These are phyloP conservation scores for Austrofundulus limnaeus DNA, from an alignment of 2,113 vertebrate species.

Conservation along the genomic window DNA sequence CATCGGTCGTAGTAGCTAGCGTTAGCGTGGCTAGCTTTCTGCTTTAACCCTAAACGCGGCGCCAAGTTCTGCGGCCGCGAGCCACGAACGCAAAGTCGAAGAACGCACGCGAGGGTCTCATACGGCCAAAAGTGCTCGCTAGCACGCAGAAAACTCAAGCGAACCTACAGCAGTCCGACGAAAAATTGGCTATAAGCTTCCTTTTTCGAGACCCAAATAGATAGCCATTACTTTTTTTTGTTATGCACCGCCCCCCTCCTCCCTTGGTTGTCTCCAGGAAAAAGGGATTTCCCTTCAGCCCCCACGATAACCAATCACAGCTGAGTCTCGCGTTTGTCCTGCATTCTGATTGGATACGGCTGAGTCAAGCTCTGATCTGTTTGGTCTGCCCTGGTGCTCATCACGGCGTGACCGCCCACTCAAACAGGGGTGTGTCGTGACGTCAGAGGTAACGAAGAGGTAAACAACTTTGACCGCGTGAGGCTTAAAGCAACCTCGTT, in stretches of 20 bases:
- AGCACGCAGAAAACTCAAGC: conserved; percentile 32
- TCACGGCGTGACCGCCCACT: conserved; percentile 50
- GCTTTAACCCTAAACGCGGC: conserved; percentile 66
- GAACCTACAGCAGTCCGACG: conserved; percentile 43
- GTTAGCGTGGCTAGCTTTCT: conserved; percentile 68
- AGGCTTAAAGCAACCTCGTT: conserved; percentile 76
- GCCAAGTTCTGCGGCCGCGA: conserved; percentile 49
- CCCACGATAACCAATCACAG: conserved; percentile 67
- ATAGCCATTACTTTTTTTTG: conserved; percentile 78
- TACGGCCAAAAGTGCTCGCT: background rate
- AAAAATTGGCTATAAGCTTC: conserved; percentile 57
- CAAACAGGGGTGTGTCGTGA: conserved; percentile 84
- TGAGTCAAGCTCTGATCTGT: conserved; percentile 6
- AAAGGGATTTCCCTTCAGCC: conserved; percentile 70
- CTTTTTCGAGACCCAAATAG: conserved; percentile 73
- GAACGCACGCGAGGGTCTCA: background rate
- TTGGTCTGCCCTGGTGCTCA: conserved; percentile 54
- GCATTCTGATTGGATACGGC: conserved; percentile 60
- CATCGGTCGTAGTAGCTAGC: conserved; percentile 58
- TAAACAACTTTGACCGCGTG: conserved; percentile 85
- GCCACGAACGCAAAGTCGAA: background rate
- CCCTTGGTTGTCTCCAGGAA: conserved; percentile 61
- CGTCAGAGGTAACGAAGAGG: conserved; percentile 82
- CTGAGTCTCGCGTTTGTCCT: conserved; percentile 17
- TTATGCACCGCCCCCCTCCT: conserved; percentile 74